These are phyloP conservation scores for Meloidogyne floridensis DNA, from an alignment of 1,140 invertebrate species.

Conservation along the genomic window DNA sequence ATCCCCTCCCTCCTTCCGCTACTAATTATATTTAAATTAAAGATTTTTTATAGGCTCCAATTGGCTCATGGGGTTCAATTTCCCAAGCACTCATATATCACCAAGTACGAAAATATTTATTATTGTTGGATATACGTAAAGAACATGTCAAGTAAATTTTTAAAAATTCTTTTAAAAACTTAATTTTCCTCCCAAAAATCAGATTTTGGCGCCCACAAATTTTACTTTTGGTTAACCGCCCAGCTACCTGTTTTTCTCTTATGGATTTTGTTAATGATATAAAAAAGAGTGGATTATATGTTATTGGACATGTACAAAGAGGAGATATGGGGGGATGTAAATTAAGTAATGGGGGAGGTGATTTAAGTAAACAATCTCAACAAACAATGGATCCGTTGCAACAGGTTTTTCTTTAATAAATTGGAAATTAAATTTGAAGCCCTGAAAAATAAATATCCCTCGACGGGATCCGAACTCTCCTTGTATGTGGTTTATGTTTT, in stretches of 20 bases:
- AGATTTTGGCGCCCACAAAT: conserved; percentile 99
- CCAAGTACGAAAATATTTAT: conserved; percentile 93
- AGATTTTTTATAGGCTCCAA: conserved; percentile 75
- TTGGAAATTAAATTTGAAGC: too few relatives aligned
- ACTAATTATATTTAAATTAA: not conserved
- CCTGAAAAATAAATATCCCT: too few relatives aligned
- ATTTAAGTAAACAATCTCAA: not conserved
- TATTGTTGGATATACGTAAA: conserved; percentile 90
- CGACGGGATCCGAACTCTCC: too few relatives aligned
- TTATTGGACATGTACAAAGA: conserved; percentile 64
- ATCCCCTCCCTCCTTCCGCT: too few relatives aligned
- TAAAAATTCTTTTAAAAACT: not conserved
- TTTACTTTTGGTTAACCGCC: conserved; percentile 85
- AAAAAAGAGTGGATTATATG: conserved; percentile 84
- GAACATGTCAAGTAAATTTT: conserved; percentile 77
- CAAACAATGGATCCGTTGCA: conserved; percentile 59
- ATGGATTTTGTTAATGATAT: conserved; percentile 97
- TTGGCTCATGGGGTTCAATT: conserved; percentile 89
- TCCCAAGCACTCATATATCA: conserved; percentile 98
- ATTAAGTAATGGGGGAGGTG: not conserved
- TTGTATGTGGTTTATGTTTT: too few relatives aligned
- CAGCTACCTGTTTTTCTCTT: conserved; percentile 82
- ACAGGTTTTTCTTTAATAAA: conserved; percentile 30
- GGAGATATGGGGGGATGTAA: conserved; percentile 44
- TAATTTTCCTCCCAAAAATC: not conserved